A percentile compares a stretch with the other conserved stretches of the same genome.
Evolutionary conservation across 2,113 vertebrate species (phyloP).

Genomic region (Jaculus jaculus): DNA sequence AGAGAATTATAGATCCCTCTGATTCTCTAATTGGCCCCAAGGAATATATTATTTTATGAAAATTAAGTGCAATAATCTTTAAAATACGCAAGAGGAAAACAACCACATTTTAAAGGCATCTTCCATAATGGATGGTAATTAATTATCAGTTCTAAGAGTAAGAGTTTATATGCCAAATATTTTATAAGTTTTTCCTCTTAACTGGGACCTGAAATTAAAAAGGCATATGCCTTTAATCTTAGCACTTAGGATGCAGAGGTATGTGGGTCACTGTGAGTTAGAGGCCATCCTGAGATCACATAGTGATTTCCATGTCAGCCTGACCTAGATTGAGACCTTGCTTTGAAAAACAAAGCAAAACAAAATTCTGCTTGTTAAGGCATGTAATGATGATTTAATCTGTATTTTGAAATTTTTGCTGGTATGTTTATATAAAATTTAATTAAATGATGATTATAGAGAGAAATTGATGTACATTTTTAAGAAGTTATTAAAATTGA

Average conservation of each 20-base stretch:
- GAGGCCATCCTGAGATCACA: too few species aligned
- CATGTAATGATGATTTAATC: neutral
- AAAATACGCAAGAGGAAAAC: neutral
- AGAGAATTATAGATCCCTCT: neutral
- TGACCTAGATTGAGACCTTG: too few species aligned
- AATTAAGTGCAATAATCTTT: conserved; percentile 34
- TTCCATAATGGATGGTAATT: neutral
- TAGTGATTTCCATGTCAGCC: too few species aligned
- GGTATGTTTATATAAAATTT: conserved; percentile 1
- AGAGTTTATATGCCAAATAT: neutral
- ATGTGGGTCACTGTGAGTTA: too few species aligned
- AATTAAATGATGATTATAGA: neutral
- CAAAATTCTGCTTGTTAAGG: conserved; percentile 13
- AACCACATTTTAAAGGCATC: neutral
- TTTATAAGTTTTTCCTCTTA: neutral
- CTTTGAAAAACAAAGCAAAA: too few species aligned
- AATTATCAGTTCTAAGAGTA: neutral
- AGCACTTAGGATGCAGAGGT: too few species aligned
- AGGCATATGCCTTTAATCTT: too few species aligned
- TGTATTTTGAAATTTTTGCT: conserved; percentile 29
- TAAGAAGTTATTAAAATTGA: conserved; percentile 23
- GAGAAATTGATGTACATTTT: neutral
- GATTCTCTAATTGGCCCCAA: neutral
- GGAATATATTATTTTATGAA: neutral
- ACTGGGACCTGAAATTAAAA: too few species aligned